Conservation (phyloP, 2,888 invertebrate species). For the Drosophila monieri region DNA sequence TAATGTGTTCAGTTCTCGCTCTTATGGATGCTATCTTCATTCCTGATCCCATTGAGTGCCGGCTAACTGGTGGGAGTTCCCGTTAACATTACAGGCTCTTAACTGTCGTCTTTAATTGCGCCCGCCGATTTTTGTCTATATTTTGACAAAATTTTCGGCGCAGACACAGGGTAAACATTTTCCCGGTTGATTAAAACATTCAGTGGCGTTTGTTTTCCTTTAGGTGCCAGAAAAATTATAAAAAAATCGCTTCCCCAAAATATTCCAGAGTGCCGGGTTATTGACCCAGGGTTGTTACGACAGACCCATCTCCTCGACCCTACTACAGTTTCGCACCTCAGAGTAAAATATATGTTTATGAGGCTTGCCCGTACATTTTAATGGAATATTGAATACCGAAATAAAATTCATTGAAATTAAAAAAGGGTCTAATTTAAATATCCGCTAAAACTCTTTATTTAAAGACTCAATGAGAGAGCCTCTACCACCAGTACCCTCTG, state of each 20-base stretch:
- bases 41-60: conserved; percentile 23
- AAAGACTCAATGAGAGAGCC: background rate
- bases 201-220: conserved; percentile 48
- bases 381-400: background rate
- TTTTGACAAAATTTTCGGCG: conserved; percentile 26
- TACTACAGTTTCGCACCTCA: conserved; percentile 12
- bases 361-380: background rate
- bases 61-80: conserved; percentile 3
- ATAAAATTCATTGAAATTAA: background rate
- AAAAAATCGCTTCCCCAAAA: conserved; percentile 68
- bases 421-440: background rate
- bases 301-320: conserved; percentile 6
- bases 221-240: conserved; percentile 69
- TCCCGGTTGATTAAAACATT: conserved; percentile 37
- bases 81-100: background rate
- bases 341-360: conserved; percentile 8
- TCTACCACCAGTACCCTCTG: background rate
- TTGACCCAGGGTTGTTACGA: conserved; percentile 49
- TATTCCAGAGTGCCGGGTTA: conserved; percentile 49
- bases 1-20: conserved; percentile 22
- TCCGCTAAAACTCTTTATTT: background rate
- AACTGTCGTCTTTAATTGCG: conserved; percentile 15
- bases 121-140: conserved; percentile 16
- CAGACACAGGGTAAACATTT: conserved; percentile 42
- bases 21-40: conserved; percentile 25